Percentiles rank a stretch among this genome's conserved stretches.
phyloP scores from a whole-genome alignment of 2,888 invertebrate species.

The Diplolepis rosae region DNA sequence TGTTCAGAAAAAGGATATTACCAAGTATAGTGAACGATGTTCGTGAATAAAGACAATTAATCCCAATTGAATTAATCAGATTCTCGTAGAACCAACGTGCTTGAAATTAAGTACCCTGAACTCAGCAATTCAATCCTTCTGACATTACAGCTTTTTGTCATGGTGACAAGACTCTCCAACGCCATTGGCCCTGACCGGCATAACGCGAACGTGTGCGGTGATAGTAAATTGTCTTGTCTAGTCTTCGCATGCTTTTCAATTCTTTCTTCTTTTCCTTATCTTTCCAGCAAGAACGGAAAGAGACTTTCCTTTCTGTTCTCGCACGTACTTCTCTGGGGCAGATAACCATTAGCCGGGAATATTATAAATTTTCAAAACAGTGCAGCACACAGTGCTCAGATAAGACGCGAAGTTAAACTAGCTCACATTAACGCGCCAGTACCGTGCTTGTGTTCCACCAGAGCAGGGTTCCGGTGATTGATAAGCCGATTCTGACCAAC shows the following conservation, averaged over 20 bases:
- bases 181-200: slow-evolving; percentile 19
- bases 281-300: slow-evolving; percentile 28
- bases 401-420: slow-evolving; percentile 62
- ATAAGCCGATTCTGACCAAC: slow-evolving; percentile 60
- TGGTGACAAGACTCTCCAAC: slow-evolving; percentile 26
- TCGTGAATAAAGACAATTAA: slow-evolving; percentile 53
- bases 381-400: slow-evolving; percentile 49
- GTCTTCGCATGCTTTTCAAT: neutral
- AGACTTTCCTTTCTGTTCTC: slow-evolving; percentile 36
- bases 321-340: slow-evolving; percentile 36
- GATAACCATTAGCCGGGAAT: slow-evolving; percentile 50
- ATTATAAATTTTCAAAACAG: slow-evolving; percentile 61
- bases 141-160: slow-evolving; percentile 30
- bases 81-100: slow-evolving; percentile 41
- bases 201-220: slow-evolving; percentile 33
- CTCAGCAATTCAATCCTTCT: neutral
- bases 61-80: slow-evolving; percentile 60
- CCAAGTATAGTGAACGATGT: slow-evolving; percentile 34
- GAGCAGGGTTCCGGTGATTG: slow-evolving; percentile 57
- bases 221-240: slow-evolving; percentile 45
- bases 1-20: too few relatives aligned
- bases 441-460: slow-evolving; percentile 44
- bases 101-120: slow-evolving; percentile 41
- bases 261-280: slow-evolving; percentile 17
- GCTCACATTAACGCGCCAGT: slow-evolving; percentile 59